A percentile compares a stretch with the other conserved stretches of the same genome.
Evolutionary conservation across 2,888 invertebrate species (phyloP).

Genomic region (Nesidiocoris tenuis): DNA sequence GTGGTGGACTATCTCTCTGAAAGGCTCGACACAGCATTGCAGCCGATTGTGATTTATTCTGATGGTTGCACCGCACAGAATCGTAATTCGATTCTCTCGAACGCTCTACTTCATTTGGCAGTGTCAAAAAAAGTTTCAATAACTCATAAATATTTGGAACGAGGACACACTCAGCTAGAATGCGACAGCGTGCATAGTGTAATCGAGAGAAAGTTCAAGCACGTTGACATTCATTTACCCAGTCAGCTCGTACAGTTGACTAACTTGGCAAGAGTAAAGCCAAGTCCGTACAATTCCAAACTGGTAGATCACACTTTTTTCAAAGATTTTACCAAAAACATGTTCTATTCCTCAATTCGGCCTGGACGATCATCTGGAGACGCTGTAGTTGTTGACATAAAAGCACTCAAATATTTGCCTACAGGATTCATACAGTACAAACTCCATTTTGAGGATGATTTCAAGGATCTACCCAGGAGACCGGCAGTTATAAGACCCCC

Average conservation of each 20-base stretch:
- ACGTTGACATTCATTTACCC: slow-evolving; percentile 39
- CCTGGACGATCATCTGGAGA: slow-evolving; percentile 42
- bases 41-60: slow-evolving; percentile 50
- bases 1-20: not conserved
- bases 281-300: slow-evolving; percentile 43
- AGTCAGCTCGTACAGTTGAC: slow-evolving; percentile 37
- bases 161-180: slow-evolving; percentile 53
- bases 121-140: slow-evolving; percentile 48
- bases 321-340: slow-evolving; percentile 33
- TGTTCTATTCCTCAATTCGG: slow-evolving; percentile 42
- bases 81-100: slow-evolving; percentile 51
- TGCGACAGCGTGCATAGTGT: slow-evolving; percentile 51
- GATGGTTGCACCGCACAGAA: slow-evolving; percentile 52
- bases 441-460: slow-evolving; percentile 38
- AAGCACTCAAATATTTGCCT: slow-evolving; percentile 27
- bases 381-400: slow-evolving; percentile 34
- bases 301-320: slow-evolving; percentile 43
- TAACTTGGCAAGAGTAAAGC: slow-evolving; percentile 35
- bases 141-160: slow-evolving; percentile 52
- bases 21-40: not conserved
- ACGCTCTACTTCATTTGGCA: slow-evolving; percentile 50
- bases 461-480: slow-evolving; percentile 21
- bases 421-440: slow-evolving; percentile 33
- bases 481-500: not conserved
- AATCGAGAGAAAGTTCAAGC: slow-evolving; percentile 47